Base-by-base conservation (phyloP, 2,113 vertebrate species). In the Pheucticus melanocephalus region DNA sequence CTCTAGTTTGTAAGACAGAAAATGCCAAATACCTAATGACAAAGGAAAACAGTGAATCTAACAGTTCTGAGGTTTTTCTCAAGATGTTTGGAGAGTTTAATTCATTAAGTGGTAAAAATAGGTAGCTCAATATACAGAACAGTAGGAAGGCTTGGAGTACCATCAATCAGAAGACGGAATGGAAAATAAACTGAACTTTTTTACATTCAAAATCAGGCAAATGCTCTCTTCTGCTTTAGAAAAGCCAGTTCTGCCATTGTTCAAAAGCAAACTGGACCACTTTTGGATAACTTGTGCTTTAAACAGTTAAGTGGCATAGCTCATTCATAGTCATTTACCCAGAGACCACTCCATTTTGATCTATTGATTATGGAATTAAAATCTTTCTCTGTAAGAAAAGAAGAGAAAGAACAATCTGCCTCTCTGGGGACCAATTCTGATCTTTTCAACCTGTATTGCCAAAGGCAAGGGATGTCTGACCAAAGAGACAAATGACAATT, bases 21-120 rank as follows among this genome's bases (percentile, higher is more conserved):
- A 90, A 82, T 79, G 73, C 17, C 22, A 90, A 85, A 87, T 85
- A 94, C 44, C 59, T 85, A 48, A 90, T 79, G 75, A 94, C 61
- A 95, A 87, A 86, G 33, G 19, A 77, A 73, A 72, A 51, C 24
- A 84, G 40, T 75, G 85, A 72, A 86, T 92, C 69, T 84, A 82
- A n/a, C 4, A 35, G 8, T 81, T 90, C 40, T 75, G 69, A 83
- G 48, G 21, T 11, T 86, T 78, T 84, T 86, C n/a, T 82, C 3
- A 5, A 82, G 50, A 65, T n/a, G 2, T 59, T 84, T 86, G 61
- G 17, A 23, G 28, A 83, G 12, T 40, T 78, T 48, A 89, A 64
- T 75, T 64, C 37, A 53, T 40, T 86, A 71, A 64, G n/a, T 71
- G 12, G 11, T 48, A 75, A 83, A 86, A 91, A 88, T 50, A 87